Evolutionary conservation across 2,113 vertebrate species (phyloP).

Genomic region (Oncorhynchus tshawytscha): DNA sequence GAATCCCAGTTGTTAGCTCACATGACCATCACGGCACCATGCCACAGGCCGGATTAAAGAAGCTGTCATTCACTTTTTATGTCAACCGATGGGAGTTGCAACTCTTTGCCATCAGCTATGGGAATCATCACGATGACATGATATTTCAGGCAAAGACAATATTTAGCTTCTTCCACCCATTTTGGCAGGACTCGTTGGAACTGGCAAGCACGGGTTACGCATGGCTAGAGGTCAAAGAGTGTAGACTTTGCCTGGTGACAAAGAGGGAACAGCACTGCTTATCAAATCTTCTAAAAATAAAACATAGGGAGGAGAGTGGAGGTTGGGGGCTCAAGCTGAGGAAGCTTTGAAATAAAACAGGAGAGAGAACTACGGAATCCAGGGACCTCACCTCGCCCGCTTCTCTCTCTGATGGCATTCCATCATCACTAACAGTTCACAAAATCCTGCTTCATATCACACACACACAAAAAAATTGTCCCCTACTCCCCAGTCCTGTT

Average conservation of each 20-base stretch:
- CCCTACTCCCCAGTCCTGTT: slow-evolving; percentile 40
- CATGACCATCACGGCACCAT: slow-evolving; percentile 13
- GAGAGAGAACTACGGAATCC: slow-evolving; percentile 21
- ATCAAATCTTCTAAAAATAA: slow-evolving; percentile 42
- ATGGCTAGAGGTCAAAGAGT: background rate
- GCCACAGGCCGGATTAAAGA: slow-evolving; percentile 19
- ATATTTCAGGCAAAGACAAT: slow-evolving; percentile 8
- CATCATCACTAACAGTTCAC: slow-evolving; percentile 28
- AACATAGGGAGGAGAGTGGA: slow-evolving; percentile 4
- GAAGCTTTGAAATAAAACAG: slow-evolving; percentile 47
- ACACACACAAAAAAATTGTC: slow-evolving; percentile 17
- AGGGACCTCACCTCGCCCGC: slow-evolving; percentile 6
- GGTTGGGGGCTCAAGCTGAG: slow-evolving; percentile 4
- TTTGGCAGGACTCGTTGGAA: slow-evolving; percentile 25
- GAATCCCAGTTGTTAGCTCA: background rate
- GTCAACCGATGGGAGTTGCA: slow-evolving; percentile 35
- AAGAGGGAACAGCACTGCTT: slow-evolving; percentile 26
- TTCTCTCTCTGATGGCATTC: slow-evolving; percentile 32
- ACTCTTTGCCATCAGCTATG: slow-evolving; percentile 11
- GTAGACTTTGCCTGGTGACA: slow-evolving; percentile 41
- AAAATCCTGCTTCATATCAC: slow-evolving; percentile 41
- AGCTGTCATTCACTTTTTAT: slow-evolving; percentile 17
- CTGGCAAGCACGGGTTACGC: slow-evolving; percentile 4
- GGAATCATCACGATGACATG: slow-evolving; percentile 25
- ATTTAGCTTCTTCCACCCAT: slow-evolving; percentile 2